These are phyloP conservation scores for Cercopithecus neglectus DNA, from an alignment of 2,797 vertebrate genomes.

Conservation along the genomic window DNA sequence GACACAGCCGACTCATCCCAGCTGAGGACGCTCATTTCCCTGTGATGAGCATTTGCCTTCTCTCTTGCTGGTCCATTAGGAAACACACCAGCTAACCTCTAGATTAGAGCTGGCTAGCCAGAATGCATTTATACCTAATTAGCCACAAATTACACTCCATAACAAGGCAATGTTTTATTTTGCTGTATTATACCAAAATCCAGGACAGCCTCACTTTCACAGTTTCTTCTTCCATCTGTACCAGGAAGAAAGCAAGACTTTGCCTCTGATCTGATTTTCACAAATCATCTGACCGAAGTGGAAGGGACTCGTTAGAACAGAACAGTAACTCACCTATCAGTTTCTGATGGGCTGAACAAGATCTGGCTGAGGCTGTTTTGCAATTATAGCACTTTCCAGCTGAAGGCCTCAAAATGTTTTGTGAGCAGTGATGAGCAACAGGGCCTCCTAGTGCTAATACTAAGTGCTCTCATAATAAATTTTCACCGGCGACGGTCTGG, in stretches of 20 bases:
- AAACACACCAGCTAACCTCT: neutral
- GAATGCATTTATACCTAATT: conserved; percentile 13
- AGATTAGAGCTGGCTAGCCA: neutral
- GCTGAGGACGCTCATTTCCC: neutral
- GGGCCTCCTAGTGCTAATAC: neutral
- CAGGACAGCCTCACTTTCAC: neutral
- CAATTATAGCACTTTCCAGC: conserved; percentile 34
- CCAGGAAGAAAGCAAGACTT: neutral
- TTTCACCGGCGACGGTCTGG: neutral
- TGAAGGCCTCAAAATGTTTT: neutral
- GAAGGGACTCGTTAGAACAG: neutral
- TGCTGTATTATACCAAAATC: neutral
- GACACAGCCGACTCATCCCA: neutral
- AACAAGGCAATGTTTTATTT: neutral
- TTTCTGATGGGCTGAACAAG: neutral
- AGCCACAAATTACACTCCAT: neutral
- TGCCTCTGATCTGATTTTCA: neutral
- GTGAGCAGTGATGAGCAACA: neutral
- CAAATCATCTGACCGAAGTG: neutral
- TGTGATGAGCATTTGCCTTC: neutral
- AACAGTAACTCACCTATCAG: neutral
- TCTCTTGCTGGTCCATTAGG: neutral
- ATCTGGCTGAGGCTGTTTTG: neutral
- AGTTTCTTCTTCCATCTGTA: neutral
- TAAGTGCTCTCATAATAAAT: neutral